These are phyloP conservation scores for Aphaenogaster floridana DNA, from an alignment of 1,140 invertebrate genomes.

Conservation along the genomic window DNA sequence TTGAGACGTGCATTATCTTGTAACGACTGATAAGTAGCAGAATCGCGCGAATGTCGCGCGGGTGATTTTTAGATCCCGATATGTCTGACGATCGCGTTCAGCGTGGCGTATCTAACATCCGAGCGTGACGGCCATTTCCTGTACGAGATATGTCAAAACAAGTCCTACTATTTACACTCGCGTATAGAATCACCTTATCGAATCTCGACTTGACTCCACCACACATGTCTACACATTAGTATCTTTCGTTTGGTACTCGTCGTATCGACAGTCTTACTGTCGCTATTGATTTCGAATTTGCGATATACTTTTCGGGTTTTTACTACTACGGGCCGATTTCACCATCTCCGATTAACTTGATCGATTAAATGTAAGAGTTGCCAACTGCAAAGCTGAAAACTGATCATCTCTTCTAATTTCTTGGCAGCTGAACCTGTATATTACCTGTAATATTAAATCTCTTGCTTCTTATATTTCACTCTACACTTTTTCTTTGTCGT, in stretches of 20 bases:
- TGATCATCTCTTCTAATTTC: no score
- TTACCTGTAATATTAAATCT: no score
- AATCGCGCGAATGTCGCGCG: slow-evolving; percentile 64
- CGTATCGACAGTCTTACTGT: not conserved
- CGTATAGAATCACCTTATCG: slow-evolving; percentile 19
- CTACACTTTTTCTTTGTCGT: no score
- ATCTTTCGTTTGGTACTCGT: not conserved
- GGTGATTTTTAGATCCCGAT: slow-evolving; percentile 74
- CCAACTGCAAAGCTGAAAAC: no score
- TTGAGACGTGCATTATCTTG: slow-evolving; percentile 51
- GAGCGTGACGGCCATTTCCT: slow-evolving; percentile 1
- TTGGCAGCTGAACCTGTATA: no score
- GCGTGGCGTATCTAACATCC: not conserved
- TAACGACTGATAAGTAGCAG: slow-evolving; percentile 2
- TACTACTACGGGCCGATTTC: no score
- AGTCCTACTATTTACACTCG: not conserved
- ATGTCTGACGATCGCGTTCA: slow-evolving; percentile 60
- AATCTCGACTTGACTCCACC: not conserved
- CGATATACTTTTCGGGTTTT: no score
- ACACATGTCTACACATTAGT: no score
- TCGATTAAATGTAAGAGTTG: no score
- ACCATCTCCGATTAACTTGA: no score
- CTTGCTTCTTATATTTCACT: no score
- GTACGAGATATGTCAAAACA: slow-evolving; percentile 41
- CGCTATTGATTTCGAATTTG: not conserved